Base-by-base conservation (phyloP, 2,888 invertebrate genomes). In the Thereva nobilitata region DNA sequence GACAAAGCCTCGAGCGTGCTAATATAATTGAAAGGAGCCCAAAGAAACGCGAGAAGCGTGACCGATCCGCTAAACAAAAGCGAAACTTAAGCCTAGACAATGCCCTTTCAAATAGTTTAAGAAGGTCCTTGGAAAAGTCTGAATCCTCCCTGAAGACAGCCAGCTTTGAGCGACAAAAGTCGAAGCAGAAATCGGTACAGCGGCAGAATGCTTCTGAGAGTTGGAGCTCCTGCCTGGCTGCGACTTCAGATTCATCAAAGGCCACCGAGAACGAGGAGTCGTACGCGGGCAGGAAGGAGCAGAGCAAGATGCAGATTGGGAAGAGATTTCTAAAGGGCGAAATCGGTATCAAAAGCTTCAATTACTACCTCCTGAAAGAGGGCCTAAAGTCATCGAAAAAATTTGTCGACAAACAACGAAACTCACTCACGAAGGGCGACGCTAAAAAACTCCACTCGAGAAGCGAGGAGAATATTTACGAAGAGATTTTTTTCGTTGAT, bases 311-410 rank as follows among this genome's bases (percentile, higher is more conserved):
- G 72, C 80, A 80, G 67, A 79, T 81, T 65, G 81, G 81, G 0
- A 75, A 80, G 10, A 77, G 79, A 5, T 77, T 81, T 41, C 71
- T 81, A 1, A 77, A 77, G 42, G 81, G 81, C 0, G 81, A 81
- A 72, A 81, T 81, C 37, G 81, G 81, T 65, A 81, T 81, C 7
- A 80, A 80, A 70, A 81, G 81, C 73, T 81, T 81, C 70, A 81
- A 81, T 66, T 81, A 81, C 69, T 81, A 81, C 72, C 72, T 81
- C 34, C 72, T 81, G 0, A 81, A 81, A 68, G 81, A 81, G 71
- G 80, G 81, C 4, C 68, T 81, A 5, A 80, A 80, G 68, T 78
- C 78, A 53, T 76, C 78, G 0, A 80, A 80, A 64, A 80, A 80
- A 67, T 74, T 76, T 68, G 75, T 76, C 0, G 77, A 78, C 37